Percentiles rank a stretch among this genome's conserved stretches.
Evolutionary conservation across 2,888 invertebrate genomes (phyloP).

Genomic region (Eurois occulta): DNA sequence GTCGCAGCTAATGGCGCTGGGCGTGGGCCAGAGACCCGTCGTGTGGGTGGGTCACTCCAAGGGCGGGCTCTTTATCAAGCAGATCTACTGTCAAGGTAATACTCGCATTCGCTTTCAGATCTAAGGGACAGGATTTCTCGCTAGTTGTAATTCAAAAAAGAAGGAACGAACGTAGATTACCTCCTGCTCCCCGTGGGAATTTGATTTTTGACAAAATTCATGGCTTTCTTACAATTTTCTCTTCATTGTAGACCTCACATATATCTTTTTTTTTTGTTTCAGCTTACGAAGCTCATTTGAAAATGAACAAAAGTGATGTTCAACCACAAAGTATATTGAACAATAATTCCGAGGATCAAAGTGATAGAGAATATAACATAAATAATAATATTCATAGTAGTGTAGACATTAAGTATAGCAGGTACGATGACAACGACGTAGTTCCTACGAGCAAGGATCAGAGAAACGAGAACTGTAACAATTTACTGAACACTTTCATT

Average conservation of each 20-base stretch:
- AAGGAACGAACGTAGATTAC: too few relatives aligned
- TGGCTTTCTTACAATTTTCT: background rate
- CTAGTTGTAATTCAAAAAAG: background rate
- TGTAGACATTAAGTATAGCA: conserved; percentile 48
- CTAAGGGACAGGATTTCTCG: background rate
- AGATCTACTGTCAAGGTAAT: conserved; percentile 93
- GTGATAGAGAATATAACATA: conserved; percentile 64
- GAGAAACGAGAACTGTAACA: background rate
- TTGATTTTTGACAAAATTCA: background rate
- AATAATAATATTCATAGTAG: conserved; percentile 16
- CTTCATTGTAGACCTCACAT: background rate
- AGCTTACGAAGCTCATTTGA: conserved; percentile 83
- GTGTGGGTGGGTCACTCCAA: conserved; percentile 97
- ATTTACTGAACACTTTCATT: conserved; percentile 41
- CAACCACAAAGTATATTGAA: conserved; percentile 45
- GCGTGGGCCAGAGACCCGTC: conserved; percentile 94
- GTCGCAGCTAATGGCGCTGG: conserved; percentile 91
- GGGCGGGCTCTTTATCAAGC: conserved; percentile 96
- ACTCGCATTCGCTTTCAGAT: background rate
- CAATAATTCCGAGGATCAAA: conserved; percentile 64
- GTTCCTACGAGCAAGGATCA: background rate
- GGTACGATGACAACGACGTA: conserved; percentile 49
- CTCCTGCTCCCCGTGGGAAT: background rate
- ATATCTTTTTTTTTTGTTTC: too few relatives aligned
- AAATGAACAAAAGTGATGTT: conserved; percentile 64